Evolutionary conservation across 2,888 invertebrate genomes (phyloP).

Genomic region (Drosophila greeni): DNA sequence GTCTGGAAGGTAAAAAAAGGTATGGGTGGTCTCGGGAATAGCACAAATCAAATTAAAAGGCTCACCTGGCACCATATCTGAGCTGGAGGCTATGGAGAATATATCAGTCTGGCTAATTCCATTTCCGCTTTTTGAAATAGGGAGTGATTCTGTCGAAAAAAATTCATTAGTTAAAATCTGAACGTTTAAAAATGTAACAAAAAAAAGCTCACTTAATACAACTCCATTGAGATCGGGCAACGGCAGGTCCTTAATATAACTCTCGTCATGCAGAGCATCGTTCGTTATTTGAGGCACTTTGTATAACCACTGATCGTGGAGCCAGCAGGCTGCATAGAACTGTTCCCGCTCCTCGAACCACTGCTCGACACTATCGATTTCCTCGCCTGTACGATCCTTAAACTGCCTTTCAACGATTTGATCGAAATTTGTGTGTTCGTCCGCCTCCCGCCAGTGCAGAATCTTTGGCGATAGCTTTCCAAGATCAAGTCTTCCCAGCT

Average conservation of each 20-base stretch:
- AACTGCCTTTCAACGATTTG: slow-evolving; percentile 40
- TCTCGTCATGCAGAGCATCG: background rate
- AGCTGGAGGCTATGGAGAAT: background rate
- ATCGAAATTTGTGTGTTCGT: slow-evolving; percentile 42
- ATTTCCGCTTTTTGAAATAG: background rate
- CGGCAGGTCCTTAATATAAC: background rate
- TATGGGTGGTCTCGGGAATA: accelerated
- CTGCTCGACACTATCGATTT: background rate
- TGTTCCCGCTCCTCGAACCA: slow-evolving; percentile 27
- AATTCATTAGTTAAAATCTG: background rate
- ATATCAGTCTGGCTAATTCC: background rate
- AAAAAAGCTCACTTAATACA: slow-evolving; percentile 4
- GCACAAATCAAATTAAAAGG: accelerated
- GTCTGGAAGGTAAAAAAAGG: background rate
- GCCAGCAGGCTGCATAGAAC: slow-evolving; percentile 54
- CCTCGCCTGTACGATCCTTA: slow-evolving; percentile 15
- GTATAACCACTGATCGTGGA: slow-evolving; percentile 46
- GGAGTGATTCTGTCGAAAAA: background rate
- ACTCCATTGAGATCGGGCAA: background rate
- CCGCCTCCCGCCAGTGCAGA: slow-evolving; percentile 46
- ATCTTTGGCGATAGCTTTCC: slow-evolving; percentile 55
- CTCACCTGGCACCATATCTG: slow-evolving; percentile 5
- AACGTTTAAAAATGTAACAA: background rate
- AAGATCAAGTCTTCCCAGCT: slow-evolving; percentile 32
- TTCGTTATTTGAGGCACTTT: slow-evolving; percentile 41